Conservation (phyloP, 2,888 invertebrate genomes). For the Chymomyza procnemis region DNA sequence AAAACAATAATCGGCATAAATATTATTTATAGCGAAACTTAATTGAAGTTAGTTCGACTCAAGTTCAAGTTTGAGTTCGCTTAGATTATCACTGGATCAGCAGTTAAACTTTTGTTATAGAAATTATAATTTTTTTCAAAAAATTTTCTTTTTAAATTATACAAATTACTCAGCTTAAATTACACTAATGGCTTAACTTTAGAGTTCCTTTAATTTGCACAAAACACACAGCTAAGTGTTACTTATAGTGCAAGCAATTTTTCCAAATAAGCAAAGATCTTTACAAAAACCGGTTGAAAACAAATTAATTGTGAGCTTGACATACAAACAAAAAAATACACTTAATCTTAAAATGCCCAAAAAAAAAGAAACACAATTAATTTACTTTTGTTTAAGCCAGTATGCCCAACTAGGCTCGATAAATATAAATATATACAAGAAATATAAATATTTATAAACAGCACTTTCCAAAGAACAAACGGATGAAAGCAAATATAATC, state of each 20-base stretch:
- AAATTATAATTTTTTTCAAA: too few relatives aligned
- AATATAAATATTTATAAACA: background rate
- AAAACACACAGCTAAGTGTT: background rate
- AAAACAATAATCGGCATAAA: too few relatives aligned
- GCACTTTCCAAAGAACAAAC: background rate
- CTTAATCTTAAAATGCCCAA: slow-evolving; percentile 17
- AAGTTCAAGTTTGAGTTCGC: too few relatives aligned
- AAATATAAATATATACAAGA: background rate
- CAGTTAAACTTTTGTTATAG: too few relatives aligned
- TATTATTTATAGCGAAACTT: too few relatives aligned
- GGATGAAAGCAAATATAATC: background rate
- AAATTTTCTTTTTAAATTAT: too few relatives aligned
- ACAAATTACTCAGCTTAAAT: background rate
- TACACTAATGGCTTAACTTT: background rate
- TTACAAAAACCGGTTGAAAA: background rate
- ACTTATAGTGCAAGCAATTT: background rate
- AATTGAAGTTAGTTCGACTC: too few relatives aligned
- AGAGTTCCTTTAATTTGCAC: background rate
- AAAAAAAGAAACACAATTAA: slow-evolving; percentile 2
- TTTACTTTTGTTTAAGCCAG: background rate
- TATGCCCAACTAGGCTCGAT: background rate
- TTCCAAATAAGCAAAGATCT: background rate
- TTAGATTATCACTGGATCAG: too few relatives aligned
- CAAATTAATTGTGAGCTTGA: slow-evolving; percentile 40
- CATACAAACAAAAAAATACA: slow-evolving; percentile 46